Evolutionary conservation across 2,113 vertebrate species (phyloP).

Genomic region (Pseudorhombus dupliciocellatus): DNA sequence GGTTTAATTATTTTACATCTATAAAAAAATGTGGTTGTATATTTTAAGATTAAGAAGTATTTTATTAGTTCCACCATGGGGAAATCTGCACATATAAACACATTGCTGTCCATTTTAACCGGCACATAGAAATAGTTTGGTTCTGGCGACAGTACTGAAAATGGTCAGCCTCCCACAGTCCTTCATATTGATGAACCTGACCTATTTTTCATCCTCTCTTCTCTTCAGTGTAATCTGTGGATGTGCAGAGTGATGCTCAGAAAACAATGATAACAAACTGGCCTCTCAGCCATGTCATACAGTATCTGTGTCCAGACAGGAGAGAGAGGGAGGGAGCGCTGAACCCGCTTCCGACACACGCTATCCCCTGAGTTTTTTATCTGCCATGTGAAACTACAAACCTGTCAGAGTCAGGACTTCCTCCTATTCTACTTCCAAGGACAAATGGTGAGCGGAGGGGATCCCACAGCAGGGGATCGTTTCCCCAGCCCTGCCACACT

Average conservation of each 20-base stretch:
- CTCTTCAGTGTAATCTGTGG: slow-evolving; percentile 1
- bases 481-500: slow-evolving; percentile 69
- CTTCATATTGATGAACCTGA: neutral
- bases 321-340: slow-evolving; percentile 16
- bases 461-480: slow-evolving; percentile 77
- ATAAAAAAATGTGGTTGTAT: too few relatives aligned
- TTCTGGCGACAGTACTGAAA: neutral
- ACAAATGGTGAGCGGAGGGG: slow-evolving; percentile 87
- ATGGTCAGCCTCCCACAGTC: too few relatives aligned
- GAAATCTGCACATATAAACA: too few relatives aligned
- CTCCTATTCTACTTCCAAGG: slow-evolving; percentile 92
- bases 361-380: slow-evolving; percentile 81
- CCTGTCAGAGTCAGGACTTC: slow-evolving; percentile 97
- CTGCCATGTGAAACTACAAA: slow-evolving; percentile 90
- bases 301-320: slow-evolving; percentile 15
- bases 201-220: neutral
- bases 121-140: neutral
- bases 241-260: neutral
- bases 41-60: too few relatives aligned
- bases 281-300: neutral
- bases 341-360: slow-evolving; percentile 63
- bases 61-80: too few relatives aligned
- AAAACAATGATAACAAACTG: slow-evolving; percentile 20
- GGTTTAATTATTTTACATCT: too few relatives aligned
- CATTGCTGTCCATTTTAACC: neutral